Evolutionary conservation across 2,113 vertebrate genomes (phyloP).

Genomic region (Eubucco bourcierii): DNA sequence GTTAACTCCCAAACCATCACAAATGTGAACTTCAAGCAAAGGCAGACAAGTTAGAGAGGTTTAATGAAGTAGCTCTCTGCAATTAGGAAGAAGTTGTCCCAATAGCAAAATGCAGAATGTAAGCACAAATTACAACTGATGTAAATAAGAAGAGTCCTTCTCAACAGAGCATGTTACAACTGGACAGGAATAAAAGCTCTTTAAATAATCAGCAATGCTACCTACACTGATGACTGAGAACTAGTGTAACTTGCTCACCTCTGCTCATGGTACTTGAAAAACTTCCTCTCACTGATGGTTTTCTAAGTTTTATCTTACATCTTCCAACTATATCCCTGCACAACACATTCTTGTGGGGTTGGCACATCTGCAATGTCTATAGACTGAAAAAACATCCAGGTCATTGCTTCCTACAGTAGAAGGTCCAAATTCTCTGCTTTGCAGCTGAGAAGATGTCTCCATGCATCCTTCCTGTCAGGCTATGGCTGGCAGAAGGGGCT

Average conservation of each 20-base stretch:
- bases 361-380: background rate
- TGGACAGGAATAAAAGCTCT: background rate
- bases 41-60: background rate
- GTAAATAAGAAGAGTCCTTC: background rate
- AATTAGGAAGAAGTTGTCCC: slow-evolving; percentile 10
- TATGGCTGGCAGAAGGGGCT: background rate
- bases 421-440: background rate
- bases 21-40: background rate
- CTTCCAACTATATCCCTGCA: background rate
- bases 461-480: background rate
- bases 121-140: slow-evolving; percentile 1
- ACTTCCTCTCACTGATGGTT: background rate
- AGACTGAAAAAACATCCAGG: background rate
- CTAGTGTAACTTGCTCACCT: background rate
- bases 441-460: background rate
- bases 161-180: background rate
- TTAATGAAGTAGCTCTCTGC: background rate
- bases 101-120: background rate
- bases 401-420: fast-evolving
- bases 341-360: background rate
- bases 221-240: background rate
- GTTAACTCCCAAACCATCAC: too few species aligned
- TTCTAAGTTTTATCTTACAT: background rate
- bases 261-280: background rate
- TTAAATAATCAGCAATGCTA: background rate